Evolutionary conservation across 2,797 vertebrate genomes (phyloP), one percentile per base, ranked within the genome.

Genomic region (Amazonetta brasiliensis): DNA sequence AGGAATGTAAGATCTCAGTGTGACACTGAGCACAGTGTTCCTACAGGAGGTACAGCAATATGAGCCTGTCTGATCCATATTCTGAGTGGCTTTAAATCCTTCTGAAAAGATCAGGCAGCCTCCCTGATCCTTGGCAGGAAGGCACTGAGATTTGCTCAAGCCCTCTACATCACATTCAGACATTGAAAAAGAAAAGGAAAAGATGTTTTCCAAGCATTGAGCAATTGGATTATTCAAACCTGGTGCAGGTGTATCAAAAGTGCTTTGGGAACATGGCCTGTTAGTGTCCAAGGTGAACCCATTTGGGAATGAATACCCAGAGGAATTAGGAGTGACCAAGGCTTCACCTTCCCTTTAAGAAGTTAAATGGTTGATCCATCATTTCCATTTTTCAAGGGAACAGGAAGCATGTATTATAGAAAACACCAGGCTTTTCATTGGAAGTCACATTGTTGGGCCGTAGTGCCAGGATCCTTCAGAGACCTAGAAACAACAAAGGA

Each of bases 271-370:
- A 21, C 31, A 25, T 19, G 62, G 14, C 8, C 6, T 52, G 13
- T 54, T 71, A 13, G 28, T 23, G 43, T 55, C 21, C 20, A 68
- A 2, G 0, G 0, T 48, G 35, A 67, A 68, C 11, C 13, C 4
- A 1, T 39, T 67, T 63, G 16, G 28, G 11, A 78, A 31, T 23
- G 21, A 19, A 73, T 30, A 2, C 1, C 17, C 14, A 7, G 43
- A 88, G 74, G 21, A 33, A 71, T 41, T 78, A 44, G 11, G 19
- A 86, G 7, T 20, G 13, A 73, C n/a, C 17, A 44, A 59, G 37
- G 62, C 64, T 31, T 77, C n/a, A 44, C 20, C 4, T 72, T 48
- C 54, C 37, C 50, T 73, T 76, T 19, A 58, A 73, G 25, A 35
- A 50, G 48, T 7, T 46, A n/a, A 76, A 71, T 50, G 15, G 31